Evolutionary conservation across 2,888 invertebrate genomes (phyloP), one percentile per base, ranked within the genome.

Genomic region (Pyrocoelia pectoralis): DNA sequence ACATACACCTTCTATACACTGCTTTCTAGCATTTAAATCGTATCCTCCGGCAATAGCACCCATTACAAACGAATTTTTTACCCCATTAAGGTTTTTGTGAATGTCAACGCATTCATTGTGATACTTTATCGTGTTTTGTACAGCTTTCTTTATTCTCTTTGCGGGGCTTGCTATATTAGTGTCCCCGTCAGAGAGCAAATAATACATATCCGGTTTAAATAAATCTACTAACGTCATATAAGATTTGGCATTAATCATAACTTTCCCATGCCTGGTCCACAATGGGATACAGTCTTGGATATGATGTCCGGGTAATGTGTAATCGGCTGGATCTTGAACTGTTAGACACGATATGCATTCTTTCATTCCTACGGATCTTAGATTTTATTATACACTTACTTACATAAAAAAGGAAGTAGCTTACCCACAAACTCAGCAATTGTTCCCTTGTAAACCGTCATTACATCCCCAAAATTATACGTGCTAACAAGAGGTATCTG

Each of bases 201-300:
- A 88, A 81, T 92, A 93, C 76, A 93, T 87, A 78, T 94, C 92
- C 38, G 96, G 95, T 79, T 88, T 87, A 77, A 91, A 89, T 18
- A 85, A 80, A 81, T 94, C 91, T 69, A 94, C 87, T 33, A 91
- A 77, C 73, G 91, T 86, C 89, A 95, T 91, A 79, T 92, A 91
- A 83, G 84, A 84, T 56, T 89, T 82, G 0, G 88, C 80, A 58
- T 85, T 84, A 28, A 95, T 79, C 69, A 86, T 80, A 62, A 85
- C 85, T 80, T 92, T 92, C 41, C 96, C 97, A 68, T 86, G 85
- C 73, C 88, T 88, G 0, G 92, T 88, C 90, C 93, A 96, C 12
- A 96, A 74, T 0, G 95, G 90, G 8, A 93, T 84, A 53, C 87
- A 85, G 61, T 88, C 83, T 53, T 86, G 86, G 69, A 89, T 87